Evolutionary conservation across 2,888 invertebrate species (phyloP).

Genomic region (Euproctis similis): DNA sequence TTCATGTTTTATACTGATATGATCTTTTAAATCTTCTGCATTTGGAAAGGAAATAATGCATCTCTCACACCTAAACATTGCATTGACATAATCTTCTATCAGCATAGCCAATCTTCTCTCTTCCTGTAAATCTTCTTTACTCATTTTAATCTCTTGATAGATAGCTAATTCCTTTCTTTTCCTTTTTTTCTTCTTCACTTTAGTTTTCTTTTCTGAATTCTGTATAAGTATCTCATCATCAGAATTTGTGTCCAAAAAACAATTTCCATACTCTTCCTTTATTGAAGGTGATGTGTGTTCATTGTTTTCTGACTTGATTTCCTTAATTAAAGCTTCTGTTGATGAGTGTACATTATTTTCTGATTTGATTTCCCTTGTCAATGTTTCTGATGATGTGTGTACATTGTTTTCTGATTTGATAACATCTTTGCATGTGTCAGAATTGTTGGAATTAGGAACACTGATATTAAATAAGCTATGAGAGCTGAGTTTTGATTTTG

Average conservation of each 20-base stretch:
- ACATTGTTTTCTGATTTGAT: background rate
- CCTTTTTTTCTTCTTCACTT: constrained; percentile 10
- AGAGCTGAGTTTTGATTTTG: background rate
- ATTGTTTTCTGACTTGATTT: background rate
- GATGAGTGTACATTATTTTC: no score
- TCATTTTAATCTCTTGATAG: constrained; percentile 42
- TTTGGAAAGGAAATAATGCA: constrained; percentile 55
- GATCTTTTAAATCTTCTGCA: constrained; percentile 53
- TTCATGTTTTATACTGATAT: constrained; percentile 46
- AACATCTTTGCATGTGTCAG: background rate
- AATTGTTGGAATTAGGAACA: background rate
- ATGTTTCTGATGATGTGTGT: background rate
- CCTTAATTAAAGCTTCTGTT: no score
- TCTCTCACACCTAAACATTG: constrained; percentile 50
- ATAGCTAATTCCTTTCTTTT: constrained; percentile 13
- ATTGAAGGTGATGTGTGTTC: background rate
- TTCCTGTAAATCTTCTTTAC: constrained; percentile 33
- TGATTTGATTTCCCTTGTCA: background rate
- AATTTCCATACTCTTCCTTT: constrained; percentile 5
- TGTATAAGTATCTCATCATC: constrained; percentile 15
- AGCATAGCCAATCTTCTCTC: constrained; percentile 34
- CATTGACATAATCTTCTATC: constrained; percentile 51
- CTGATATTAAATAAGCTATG: background rate
- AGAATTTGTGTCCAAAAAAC: constrained; percentile 4
- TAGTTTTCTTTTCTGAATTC: constrained; percentile 1